A percentile compares a stretch with the other conserved stretches of the same genome.
Evolutionary conservation across 2,797 vertebrate species (phyloP).

Genomic region (Limosa lapponica): DNA sequence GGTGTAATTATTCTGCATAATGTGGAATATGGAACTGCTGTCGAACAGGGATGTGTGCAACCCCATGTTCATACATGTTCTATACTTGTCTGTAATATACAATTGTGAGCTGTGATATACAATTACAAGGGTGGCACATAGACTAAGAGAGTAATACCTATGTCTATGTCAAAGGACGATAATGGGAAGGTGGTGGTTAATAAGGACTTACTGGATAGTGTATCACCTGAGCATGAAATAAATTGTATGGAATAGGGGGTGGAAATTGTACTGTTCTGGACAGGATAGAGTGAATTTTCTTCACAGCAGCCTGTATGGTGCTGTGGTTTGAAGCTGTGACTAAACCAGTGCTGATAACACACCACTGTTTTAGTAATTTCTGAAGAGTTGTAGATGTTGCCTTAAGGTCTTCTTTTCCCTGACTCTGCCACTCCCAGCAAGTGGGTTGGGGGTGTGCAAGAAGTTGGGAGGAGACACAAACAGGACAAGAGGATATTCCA

Average conservation of each 20-base stretch:
- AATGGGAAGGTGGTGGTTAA: not conserved
- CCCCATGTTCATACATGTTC: not conserved
- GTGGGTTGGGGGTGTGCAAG: fast-evolving
- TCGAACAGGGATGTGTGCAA: not conserved
- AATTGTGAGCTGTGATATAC: not conserved
- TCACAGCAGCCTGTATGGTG: not conserved
- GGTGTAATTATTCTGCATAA: not conserved
- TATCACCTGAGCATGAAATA: not conserved
- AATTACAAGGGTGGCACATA: not conserved
- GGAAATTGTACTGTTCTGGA: not conserved
- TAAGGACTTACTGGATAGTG: not conserved
- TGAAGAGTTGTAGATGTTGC: not conserved
- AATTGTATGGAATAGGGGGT: not conserved
- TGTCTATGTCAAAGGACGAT: not conserved
- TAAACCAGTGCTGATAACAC: not conserved
- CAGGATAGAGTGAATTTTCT: not conserved
- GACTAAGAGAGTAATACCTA: not conserved
- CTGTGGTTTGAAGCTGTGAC: not conserved
- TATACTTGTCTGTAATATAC: not conserved
- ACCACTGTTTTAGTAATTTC: not conserved
- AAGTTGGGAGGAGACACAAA: not conserved
- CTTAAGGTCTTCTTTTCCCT: not conserved
- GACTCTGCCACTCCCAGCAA: fast-evolving
- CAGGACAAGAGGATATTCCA: not conserved
- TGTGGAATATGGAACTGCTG: not conserved